These are phyloP conservation scores for Drosophila pseudoananassae DNA, from an alignment of 1,140 invertebrate species.

Conservation along the genomic window DNA sequence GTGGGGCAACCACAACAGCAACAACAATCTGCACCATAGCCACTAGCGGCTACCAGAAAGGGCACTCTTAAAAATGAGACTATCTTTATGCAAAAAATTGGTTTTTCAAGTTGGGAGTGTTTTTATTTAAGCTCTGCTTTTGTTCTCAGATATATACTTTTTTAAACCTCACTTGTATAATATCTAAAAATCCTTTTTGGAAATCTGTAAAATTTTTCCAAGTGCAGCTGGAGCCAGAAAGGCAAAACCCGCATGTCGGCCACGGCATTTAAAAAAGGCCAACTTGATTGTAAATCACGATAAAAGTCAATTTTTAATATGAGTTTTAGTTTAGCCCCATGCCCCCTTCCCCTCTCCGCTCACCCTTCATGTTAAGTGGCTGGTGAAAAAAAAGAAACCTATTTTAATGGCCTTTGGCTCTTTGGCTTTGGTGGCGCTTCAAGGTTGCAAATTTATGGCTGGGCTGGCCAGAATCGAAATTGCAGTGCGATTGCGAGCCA, in stretches of 20 bases:
- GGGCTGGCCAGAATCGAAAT: conserved; percentile 73
- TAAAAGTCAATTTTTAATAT: conserved; percentile 83
- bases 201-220: conserved; percentile 4
- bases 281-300: conserved; percentile 82
- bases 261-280: conserved; percentile 80
- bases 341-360: not conserved
- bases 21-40: conserved; percentile 41
- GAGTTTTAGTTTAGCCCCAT: conserved; percentile 76
- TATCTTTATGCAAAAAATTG: not conserved
- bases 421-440: conserved; percentile 60
- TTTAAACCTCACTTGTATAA: not conserved
- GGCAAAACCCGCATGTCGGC: conserved; percentile 72
- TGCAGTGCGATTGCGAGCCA: conserved; percentile 53
- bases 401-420: conserved; percentile 78
- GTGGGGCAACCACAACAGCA: conserved; percentile 53
- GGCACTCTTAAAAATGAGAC: conserved; percentile 2
- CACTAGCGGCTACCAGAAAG: conserved; percentile 9
- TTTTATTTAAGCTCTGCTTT: not conserved
- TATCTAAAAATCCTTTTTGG: not conserved
- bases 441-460: conserved; percentile 77
- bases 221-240: conserved; percentile 27
- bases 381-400: conserved; percentile 45
- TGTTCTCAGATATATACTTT: not conserved
- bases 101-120: too few relatives aligned
- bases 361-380: conserved; percentile 48